Conservation (phyloP, 2,113 vertebrate genomes). For the Cottus gobio region DNA sequence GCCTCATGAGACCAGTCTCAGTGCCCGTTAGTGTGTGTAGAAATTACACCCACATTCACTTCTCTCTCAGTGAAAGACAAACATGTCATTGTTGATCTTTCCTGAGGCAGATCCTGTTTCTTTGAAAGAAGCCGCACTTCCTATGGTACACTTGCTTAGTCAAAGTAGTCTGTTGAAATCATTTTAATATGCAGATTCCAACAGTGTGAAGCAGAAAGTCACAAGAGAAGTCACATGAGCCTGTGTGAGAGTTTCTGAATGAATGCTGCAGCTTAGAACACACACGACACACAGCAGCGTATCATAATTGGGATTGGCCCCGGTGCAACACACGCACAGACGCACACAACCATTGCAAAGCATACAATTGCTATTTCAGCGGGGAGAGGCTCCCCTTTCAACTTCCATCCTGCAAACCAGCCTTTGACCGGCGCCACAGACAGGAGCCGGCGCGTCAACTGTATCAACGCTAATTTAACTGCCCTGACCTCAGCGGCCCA, state of each 20-base stretch:
- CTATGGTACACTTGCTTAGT: conserved; percentile 3
- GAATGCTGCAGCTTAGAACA: neutral
- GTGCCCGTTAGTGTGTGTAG: neutral
- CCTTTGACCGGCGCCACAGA: neutral
- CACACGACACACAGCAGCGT: neutral
- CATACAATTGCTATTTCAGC: neutral
- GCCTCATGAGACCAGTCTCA: neutral
- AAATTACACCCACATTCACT: neutral
- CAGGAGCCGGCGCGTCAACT: too few species aligned
- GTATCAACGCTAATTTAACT: neutral
- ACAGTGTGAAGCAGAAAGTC: neutral
- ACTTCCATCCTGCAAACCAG: neutral
- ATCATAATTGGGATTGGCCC: neutral
- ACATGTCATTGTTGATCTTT: conserved; percentile 24
- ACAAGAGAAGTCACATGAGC: neutral
- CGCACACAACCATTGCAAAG: neutral
- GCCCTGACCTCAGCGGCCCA: neutral
- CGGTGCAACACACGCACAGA: neutral
- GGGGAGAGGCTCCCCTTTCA: neutral
- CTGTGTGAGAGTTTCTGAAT: conserved; percentile 2
- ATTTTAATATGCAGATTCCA: conserved; percentile 14
- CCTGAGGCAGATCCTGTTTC: conserved; percentile 42
- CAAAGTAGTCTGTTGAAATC: conserved; percentile 18
- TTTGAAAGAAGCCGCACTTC: conserved; percentile 20
- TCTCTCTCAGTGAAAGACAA: conserved; percentile 30